A percentile compares a stretch with the other conserved stretches of the same genome.
Conservation (phyloP, 2,797 vertebrate species). For the Malacoctenus gilli region DNA sequence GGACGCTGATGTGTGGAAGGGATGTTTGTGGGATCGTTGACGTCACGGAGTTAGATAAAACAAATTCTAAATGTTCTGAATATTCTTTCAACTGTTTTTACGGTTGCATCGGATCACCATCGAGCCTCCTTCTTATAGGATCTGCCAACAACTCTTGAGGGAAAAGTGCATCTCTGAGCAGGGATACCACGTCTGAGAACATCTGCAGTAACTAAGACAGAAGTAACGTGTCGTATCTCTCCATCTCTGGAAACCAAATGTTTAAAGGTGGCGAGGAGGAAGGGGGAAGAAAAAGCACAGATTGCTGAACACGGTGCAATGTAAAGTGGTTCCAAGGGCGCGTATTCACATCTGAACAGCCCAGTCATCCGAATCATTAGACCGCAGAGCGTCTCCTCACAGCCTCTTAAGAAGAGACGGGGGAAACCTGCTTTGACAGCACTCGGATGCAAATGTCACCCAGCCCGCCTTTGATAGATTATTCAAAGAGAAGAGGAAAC, state of each 20-base stretch:
- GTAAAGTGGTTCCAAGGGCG: slow-evolving; percentile 43
- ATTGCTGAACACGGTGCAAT: slow-evolving; percentile 35
- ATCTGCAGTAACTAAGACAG: slow-evolving; percentile 22
- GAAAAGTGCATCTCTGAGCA: background rate
- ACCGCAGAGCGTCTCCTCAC: slow-evolving; percentile 43
- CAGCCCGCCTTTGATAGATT: slow-evolving; percentile 66
- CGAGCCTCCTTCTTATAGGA: too few relatives aligned
- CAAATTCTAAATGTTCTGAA: too few relatives aligned
- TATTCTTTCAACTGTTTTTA: too few relatives aligned
- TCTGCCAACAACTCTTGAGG: too few relatives aligned
- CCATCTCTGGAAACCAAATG: slow-evolving; percentile 16
- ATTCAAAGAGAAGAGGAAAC: slow-evolving; percentile 45
- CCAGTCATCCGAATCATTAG: slow-evolving; percentile 61
- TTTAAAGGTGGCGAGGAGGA: slow-evolving; percentile 18
- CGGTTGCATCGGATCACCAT: too few relatives aligned
- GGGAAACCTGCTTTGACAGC: slow-evolving; percentile 62
- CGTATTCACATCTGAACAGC: slow-evolving; percentile 54
- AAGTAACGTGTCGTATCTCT: slow-evolving; percentile 27
- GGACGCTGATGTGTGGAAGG: too few relatives aligned
- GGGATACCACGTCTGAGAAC: slow-evolving; percentile 8
- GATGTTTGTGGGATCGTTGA: too few relatives aligned
- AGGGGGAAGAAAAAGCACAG: slow-evolving; percentile 12
- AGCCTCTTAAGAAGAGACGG: slow-evolving; percentile 54
- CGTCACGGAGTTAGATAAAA: too few relatives aligned
- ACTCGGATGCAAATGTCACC: slow-evolving; percentile 54